phyloP scores from a whole-genome alignment of 2,113 vertebrate genomes.

The Progne subis region DNA sequence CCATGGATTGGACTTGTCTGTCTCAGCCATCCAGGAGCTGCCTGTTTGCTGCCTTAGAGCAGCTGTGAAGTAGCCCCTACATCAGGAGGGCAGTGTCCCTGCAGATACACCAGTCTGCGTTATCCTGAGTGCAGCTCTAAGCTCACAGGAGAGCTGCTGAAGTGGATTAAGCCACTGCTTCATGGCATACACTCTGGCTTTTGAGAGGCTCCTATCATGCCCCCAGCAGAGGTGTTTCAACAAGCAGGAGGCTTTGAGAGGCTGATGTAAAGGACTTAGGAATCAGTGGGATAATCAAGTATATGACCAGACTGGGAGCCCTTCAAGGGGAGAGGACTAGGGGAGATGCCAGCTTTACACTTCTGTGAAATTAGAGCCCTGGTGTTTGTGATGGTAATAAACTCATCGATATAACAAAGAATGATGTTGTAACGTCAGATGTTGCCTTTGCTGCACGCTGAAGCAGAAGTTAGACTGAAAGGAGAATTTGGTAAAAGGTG shows the following conservation, averaged over 20 bases:
- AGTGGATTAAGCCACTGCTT: neutral
- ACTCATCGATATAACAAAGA: neutral
- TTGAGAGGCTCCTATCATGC: neutral
- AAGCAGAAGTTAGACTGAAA: neutral
- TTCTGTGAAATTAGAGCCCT: neutral
- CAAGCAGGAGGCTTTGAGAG: neutral
- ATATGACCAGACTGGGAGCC: fast-evolving
- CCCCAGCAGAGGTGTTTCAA: neutral
- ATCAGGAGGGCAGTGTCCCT: neutral
- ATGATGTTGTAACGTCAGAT: neutral
- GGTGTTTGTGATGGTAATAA: neutral
- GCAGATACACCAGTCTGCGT: fast-evolving
- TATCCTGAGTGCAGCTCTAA: neutral
- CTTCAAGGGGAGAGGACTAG: neutral
- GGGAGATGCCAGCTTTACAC: neutral
- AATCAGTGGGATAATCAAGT: neutral
- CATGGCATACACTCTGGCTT: neutral
- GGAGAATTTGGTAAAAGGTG: neutral
- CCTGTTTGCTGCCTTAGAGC: neutral
- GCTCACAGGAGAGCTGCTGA: neutral
- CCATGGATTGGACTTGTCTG: fast-evolving
- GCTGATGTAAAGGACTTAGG: neutral
- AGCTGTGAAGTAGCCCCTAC: neutral
- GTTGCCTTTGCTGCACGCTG: neutral
- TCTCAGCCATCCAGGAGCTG: neutral